Evolutionary conservation across 2,797 vertebrate genomes (phyloP), one percentile per base, ranked within the genome.

Genomic region (Rhyacichthys aspro): DNA sequence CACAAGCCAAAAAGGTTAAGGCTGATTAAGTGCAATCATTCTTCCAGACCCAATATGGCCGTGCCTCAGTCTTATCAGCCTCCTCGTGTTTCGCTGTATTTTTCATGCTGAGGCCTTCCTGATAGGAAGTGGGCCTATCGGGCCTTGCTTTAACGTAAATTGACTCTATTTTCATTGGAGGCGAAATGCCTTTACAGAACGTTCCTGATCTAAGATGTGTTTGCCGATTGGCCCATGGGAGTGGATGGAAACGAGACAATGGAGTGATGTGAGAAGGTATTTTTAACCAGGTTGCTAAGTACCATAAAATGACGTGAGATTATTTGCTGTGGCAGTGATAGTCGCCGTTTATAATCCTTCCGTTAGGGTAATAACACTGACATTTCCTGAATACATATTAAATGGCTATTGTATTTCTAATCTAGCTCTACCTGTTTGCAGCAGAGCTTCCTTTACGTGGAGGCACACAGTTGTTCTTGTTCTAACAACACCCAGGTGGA

Each of bases 221-320:
- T 67, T 54, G 57, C 15, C 3, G 28, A 50, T 8, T 33, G 57
- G 47, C 64, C 44, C 10, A 44, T 9, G 55, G 39, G 50, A 56
- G 47, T 52, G 47, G 12, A 41, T 60, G 63, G 65, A 82, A 65
- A 43, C 34, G 10, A 63, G 38, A 88, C 88, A 89, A 88, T 84
- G 53, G 79, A 32, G 39, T 70, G 60, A 6, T 55, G 75, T 74
- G 71, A 81, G 38, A 8, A 10, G 48, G 66, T 79, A 85, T 84
- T 86, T 88, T 76, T 77, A 85, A 71, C 74, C 33, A 11, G 18
- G 36, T 42, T 0, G 61, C 53, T 70, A 80, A 84, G 63, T 78
- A 63, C 53, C 36, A 32, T 69, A 59, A 60, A 73, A 58, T 57
- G 16, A 42, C 65, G 55, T 59, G 58, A 57, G 38, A 55, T 81